Evolutionary conservation across 2,888 invertebrate species (phyloP).

Genomic region (Apoderus coryli): DNA sequence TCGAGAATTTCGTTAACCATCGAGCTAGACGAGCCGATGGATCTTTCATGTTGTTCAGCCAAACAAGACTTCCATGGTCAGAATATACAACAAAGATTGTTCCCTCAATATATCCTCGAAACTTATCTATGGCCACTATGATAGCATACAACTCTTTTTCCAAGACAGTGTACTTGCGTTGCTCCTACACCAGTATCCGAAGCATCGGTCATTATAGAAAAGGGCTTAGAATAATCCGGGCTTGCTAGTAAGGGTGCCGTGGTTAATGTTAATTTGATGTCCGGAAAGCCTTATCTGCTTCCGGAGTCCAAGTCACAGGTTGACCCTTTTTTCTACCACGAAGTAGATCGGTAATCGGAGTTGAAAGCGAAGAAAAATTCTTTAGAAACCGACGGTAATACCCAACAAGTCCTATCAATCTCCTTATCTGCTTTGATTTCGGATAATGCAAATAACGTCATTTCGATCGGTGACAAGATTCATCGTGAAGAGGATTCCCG

Average conservation of each 20-base stretch:
- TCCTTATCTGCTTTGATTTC: too few relatives aligned
- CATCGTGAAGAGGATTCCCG: too few relatives aligned
- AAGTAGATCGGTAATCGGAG: conserved; percentile 13
- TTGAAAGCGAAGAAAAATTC: conserved; percentile 10
- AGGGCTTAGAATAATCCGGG: conserved; percentile 14
- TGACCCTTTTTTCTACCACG: conserved; percentile 14
- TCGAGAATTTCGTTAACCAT: conserved; percentile 16
- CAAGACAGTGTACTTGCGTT: conserved; percentile 16
- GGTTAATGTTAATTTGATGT: conserved; percentile 6
- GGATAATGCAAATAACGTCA: too few relatives aligned
- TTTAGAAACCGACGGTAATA: conserved; percentile 12
- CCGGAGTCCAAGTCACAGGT: conserved; percentile 13
- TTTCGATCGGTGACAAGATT: too few relatives aligned
- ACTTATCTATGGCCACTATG: conserved; percentile 16
- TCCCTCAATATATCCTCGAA: conserved; percentile 20
- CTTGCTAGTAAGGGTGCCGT: conserved; percentile 13
- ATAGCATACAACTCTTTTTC: conserved; percentile 17
- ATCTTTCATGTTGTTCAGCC: conserved; percentile 20
- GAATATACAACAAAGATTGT: conserved; percentile 16
- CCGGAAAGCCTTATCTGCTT: conserved; percentile 14
- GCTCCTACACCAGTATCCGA: conserved; percentile 15
- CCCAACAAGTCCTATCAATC: too few relatives aligned
- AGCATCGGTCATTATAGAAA: conserved; percentile 16
- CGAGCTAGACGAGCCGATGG: conserved; percentile 20
- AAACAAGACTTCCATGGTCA: conserved; percentile 20